Percentiles rank a stretch among this genome's conserved stretches.
phyloP scores from a whole-genome alignment of 2,113 vertebrate species.

The Castor canadensis region DNA sequence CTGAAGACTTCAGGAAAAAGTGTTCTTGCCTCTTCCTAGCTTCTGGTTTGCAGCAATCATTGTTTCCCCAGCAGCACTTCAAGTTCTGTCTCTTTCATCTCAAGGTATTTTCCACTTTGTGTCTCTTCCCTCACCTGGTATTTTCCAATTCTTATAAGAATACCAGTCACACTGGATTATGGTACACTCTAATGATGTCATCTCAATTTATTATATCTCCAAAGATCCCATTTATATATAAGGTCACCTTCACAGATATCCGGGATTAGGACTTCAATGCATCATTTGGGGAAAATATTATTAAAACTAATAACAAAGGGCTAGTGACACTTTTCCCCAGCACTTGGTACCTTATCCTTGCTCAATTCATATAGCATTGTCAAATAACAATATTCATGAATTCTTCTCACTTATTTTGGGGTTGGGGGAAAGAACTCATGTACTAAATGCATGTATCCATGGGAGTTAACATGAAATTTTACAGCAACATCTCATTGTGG shows the following conservation, averaged over 20 bases:
- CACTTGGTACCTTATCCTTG: rapidly evolving
- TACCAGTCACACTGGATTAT: not conserved
- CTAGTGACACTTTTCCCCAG: not conserved
- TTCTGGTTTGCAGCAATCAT: not conserved
- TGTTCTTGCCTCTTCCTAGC: not conserved
- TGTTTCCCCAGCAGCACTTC: not conserved
- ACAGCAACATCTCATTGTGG: not conserved
- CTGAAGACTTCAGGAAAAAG: not conserved
- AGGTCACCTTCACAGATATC: not conserved
- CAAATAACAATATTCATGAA: not conserved
- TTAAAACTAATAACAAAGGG: not conserved
- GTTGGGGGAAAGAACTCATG: not conserved
- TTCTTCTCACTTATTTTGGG: not conserved
- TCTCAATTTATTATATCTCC: not conserved
- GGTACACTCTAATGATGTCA: not conserved
- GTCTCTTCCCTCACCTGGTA: not conserved
- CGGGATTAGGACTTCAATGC: not conserved
- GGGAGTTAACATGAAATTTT: not conserved
- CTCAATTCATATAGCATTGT: not conserved
- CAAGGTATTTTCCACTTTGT: not conserved
- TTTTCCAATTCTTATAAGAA: not conserved
- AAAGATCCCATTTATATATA: not conserved
- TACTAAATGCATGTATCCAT: not conserved
- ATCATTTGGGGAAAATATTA: not conserved
- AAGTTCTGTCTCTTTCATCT: not conserved